Percentiles rank a stretch among this genome's conserved stretches.
phyloP scores from a whole-genome alignment of 2,797 vertebrate species.

The Holocentrus rufus region DNA sequence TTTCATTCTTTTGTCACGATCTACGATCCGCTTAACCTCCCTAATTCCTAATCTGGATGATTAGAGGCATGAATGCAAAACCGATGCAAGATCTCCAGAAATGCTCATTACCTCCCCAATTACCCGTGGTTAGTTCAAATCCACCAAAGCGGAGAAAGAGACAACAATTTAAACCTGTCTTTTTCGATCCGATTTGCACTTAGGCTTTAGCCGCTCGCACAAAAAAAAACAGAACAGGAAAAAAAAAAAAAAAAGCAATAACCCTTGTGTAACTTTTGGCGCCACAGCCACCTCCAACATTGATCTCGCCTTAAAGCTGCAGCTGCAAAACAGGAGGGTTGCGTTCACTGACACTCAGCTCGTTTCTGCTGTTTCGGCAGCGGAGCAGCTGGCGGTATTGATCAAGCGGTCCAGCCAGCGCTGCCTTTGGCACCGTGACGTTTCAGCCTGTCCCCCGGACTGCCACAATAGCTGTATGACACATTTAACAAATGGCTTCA shows the following conservation, averaged over 20 bases:
- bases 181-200: slow-evolving; percentile 25
- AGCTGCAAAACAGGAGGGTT: slow-evolving; percentile 30
- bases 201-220: slow-evolving; percentile 7
- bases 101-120: slow-evolving; percentile 46
- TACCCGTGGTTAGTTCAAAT: slow-evolving; percentile 38
- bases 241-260: slow-evolving; percentile 11
- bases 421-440: slow-evolving; percentile 31
- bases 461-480: slow-evolving; percentile 46
- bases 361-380: slow-evolving; percentile 30
- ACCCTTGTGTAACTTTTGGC: slow-evolving; percentile 11
- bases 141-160: slow-evolving; percentile 17
- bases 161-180: slow-evolving; percentile 30
- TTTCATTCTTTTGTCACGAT: slow-evolving; percentile 47
- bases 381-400: slow-evolving; percentile 37
- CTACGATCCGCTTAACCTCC: slow-evolving; percentile 40
- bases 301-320: not conserved
- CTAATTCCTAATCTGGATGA: slow-evolving; percentile 59
- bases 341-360: slow-evolving; percentile 31
- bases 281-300: not conserved
- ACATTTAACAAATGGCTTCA: slow-evolving; percentile 63
- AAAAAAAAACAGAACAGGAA: slow-evolving; percentile 27
- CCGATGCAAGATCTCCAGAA: slow-evolving; percentile 20
- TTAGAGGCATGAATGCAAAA: slow-evolving; percentile 48
- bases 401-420: slow-evolving; percentile 32
- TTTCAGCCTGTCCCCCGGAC: slow-evolving; percentile 27